These are phyloP conservation scores for Tipula vernalis DNA, from an alignment of 2,888 invertebrate genomes.

Conservation along the genomic window DNA sequence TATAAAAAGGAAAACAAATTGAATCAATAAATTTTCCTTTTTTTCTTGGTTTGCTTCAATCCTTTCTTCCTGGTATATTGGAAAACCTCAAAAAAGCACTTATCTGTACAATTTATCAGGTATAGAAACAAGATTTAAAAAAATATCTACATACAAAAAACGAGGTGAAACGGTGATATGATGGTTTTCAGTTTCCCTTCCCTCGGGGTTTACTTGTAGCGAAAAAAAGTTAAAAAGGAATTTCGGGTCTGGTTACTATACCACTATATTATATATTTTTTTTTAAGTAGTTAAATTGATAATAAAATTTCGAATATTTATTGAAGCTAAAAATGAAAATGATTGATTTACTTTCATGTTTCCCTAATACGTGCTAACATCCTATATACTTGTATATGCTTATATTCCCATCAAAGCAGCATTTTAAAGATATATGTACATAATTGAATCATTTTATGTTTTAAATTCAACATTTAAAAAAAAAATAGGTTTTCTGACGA, in stretches of 20 bases:
- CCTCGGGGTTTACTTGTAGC: background rate
- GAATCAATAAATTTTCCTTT: background rate
- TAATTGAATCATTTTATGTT: background rate
- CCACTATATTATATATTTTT: background rate
- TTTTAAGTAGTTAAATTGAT: background rate
- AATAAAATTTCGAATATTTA: background rate
- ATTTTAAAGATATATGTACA: background rate
- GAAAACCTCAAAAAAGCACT: background rate
- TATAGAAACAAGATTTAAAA: background rate
- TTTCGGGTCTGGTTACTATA: background rate
- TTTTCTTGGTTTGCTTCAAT: background rate
- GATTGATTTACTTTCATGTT: background rate
- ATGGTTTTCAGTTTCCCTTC: background rate
- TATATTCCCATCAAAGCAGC: background rate
- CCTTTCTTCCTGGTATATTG: background rate
- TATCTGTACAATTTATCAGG: background rate
- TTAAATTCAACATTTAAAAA: background rate
- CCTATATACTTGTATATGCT: background rate
- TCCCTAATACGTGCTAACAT: background rate
- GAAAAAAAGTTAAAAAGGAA: background rate
- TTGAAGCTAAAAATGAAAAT: background rate
- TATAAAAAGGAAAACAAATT: background rate
- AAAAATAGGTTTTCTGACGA: background rate
- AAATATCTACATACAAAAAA: background rate
- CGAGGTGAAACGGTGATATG: background rate